Base-by-base conservation (phyloP, 2,113 vertebrate genomes). In the Craseonycteris thonglongyai region DNA sequence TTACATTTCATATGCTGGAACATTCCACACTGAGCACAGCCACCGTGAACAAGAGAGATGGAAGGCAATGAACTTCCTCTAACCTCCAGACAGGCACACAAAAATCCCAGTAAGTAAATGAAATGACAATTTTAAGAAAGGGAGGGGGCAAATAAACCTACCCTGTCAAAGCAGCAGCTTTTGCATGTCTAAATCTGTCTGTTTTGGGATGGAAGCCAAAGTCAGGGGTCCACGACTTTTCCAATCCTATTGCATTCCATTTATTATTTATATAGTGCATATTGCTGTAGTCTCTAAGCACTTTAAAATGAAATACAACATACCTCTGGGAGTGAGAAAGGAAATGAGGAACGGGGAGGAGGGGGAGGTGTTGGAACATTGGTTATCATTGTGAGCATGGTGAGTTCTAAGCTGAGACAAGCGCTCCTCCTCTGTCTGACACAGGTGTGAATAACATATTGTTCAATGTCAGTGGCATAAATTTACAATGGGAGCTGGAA, bases 231-330 rank as follows among this genome's bases (percentile, higher is more conserved):
- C 83, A 90, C 61, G 95, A 90, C 84, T 42, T 91, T 82, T 93
- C 69, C 38, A 38, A 69, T 89, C 84, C 65, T 45, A 75, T 83
- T 91, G 85, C 91, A 78, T 96, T 96, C 96, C 95, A 79, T 95
- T 76, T 94, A 90, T 96, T 97, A 96, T 96, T 96, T 94, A 94
- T 94, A 69, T 15, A 47, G 93, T 35, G 56, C 81, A 92, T 79
- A 82, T 88, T 92, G 90, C 92, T 90, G 54, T 6, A 84, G 96
- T 84, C 83, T 83, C 75, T 12, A 63, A 95, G 86, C 40, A 35
- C 93, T 95, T 92, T 83, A 84, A 93, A 94, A 85, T 93, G 91
- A 97, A 96, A 90, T 94, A 89, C 54, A 96, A 56, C 94, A 35
- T 92, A 79, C 88, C 82, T 85, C 84, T 89, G 88, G 94, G 96